A percentile compares a stretch with the other conserved stretches of the same genome.
Conservation (phyloP, 2,888 invertebrate species). For the Blastobasis adustella region DNA sequence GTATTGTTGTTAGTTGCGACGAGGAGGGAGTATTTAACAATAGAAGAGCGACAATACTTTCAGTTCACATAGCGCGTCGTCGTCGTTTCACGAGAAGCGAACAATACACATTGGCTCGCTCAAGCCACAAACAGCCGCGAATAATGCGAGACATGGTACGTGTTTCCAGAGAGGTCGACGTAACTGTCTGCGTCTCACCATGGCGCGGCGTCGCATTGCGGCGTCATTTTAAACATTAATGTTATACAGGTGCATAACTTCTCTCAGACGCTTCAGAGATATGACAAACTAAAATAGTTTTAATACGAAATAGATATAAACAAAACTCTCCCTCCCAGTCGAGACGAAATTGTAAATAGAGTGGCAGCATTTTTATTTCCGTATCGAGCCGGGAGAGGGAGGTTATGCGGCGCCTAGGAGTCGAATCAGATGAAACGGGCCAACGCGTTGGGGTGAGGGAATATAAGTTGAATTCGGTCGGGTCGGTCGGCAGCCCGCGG, state of each 20-base stretch:
- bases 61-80: conserved; percentile 17
- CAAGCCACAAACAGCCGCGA: conserved; percentile 11
- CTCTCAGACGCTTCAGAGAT: too few species aligned
- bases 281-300: too few species aligned
- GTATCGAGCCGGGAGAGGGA: conserved; percentile 17
- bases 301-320: too few species aligned
- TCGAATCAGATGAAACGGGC: conserved; percentile 31
- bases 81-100: conserved; percentile 19
- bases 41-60: conserved; percentile 14
- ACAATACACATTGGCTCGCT: conserved; percentile 12
- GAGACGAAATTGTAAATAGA: background rate
- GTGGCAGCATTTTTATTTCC: conserved; percentile 22
- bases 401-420: conserved; percentile 25
- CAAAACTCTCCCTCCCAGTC: too few species aligned
- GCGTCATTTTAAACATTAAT: too few species aligned
- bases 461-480: conserved; percentile 33
- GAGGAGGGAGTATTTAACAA: conserved; percentile 12
- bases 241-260: too few species aligned
- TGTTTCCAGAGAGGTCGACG: conserved; percentile 14
- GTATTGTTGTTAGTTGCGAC: conserved; percentile 7
- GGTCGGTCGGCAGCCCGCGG: conserved; percentile 40
- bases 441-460: conserved; percentile 18
- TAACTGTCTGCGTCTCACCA: conserved; percentile 10
- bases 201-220: background rate
- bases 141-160: conserved; percentile 14